Evolutionary conservation across 2,113 vertebrate species (phyloP), one percentile per base, ranked within the genome.

Genomic region (Poicephalus meyeri): DNA sequence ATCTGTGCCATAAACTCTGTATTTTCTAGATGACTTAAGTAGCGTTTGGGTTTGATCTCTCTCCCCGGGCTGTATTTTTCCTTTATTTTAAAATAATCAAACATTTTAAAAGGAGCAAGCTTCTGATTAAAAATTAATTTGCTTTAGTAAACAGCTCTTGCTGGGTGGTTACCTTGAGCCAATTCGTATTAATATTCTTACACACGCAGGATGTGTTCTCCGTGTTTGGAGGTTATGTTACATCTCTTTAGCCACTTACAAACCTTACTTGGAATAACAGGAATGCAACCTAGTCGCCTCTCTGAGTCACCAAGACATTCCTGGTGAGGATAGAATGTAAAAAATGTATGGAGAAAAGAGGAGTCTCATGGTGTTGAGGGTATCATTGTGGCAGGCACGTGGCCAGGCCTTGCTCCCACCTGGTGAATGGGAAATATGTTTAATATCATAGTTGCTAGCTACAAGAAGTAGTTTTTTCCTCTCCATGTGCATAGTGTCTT

Each of bases 51-150:
- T 80, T 77, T 86, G 79, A 26, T 88, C 4, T 47, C 0, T 0
- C 15, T 90, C 33, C 46, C 56, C 21, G 55, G 31, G 41, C 39
- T 61, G 24, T 77, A 6, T 55, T 66, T 86, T 83, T 37, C 69
- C 35, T 73, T 39, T 72, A 20, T 78, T 90, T 80, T 86, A 53
- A 89, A 91, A 66, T 7, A 29, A 29, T 50, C 42, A 76, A 77
- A 35, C 21, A 56, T 70, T 61, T 74, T 68, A 9, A 85, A 89
- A 73, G 55, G 33, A 88, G 47, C 39, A 77, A 74, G 29, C 13
- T 82, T 10, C 58, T 58, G 39, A 70, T 80, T 86, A 95, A 80
- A 86, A 86, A 76, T 69, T 90, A 63, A 86, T 96, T 94, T 77
- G 14, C 60, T 74, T 91, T 42, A 86, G 72, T 65, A 71, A 81